Conservation (phyloP, 1,140 invertebrate genomes). For the Apolygus lucorum region DNA sequence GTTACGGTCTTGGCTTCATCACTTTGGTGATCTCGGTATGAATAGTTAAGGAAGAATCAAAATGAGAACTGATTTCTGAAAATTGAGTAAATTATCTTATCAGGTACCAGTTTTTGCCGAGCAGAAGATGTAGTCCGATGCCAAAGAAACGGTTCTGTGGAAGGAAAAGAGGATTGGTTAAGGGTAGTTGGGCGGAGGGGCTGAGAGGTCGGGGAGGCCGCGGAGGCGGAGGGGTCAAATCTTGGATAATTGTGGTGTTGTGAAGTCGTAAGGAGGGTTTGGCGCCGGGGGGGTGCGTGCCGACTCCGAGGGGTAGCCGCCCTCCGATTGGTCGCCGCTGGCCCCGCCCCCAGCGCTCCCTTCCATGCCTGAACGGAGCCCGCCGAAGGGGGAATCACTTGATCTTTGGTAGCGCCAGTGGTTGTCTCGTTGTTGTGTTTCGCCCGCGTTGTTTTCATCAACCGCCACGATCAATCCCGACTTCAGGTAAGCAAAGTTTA, state of each 20-base stretch:
- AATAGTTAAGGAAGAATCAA: too few relatives aligned
- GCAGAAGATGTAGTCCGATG: too few relatives aligned
- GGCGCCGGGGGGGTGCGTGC: constrained; percentile 1
- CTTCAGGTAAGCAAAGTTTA: neutral
- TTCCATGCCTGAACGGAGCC: constrained; percentile 2
- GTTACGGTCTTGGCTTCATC: too few relatives aligned
- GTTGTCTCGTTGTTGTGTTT: neutral
- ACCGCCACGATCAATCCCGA: constrained; percentile 13
- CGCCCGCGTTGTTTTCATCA: neutral
- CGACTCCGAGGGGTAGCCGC: neutral
- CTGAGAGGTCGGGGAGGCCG: neutral
- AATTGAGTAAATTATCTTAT: too few relatives aligned
- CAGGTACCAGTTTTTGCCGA: too few relatives aligned
- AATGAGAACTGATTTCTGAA: too few relatives aligned
- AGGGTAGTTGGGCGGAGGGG: neutral
- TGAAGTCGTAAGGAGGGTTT: constrained; percentile 10
- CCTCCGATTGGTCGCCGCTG: neutral
- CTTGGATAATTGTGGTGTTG: constrained; percentile 13
- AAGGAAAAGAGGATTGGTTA: neutral
- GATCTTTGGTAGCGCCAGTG: neutral
- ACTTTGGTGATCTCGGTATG: too few relatives aligned
- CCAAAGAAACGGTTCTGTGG: neutral
- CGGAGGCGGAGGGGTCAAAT: constrained; percentile 4
- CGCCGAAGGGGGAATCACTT: neutral
- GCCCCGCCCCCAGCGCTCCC: neutral